Conservation (phyloP, 2,797 vertebrate genomes). For the Heterohyrax brucei region DNA sequence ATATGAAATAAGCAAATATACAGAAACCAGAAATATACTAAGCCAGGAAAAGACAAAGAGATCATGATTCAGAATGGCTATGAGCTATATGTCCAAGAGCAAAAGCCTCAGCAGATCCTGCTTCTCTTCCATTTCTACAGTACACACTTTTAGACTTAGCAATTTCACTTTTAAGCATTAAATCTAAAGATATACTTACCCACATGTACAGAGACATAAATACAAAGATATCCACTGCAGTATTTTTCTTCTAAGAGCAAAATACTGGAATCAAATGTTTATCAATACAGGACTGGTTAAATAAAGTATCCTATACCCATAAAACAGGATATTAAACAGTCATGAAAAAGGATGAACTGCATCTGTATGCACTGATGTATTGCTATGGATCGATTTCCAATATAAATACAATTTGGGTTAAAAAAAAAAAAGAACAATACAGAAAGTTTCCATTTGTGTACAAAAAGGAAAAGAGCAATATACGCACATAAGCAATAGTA, state of each 20-base stretch:
- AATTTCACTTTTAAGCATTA: slow-evolving; percentile 67
- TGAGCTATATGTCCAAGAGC: too few species aligned
- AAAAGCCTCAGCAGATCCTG: too few species aligned
- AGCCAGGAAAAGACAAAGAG: too few species aligned
- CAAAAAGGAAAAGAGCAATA: background rate
- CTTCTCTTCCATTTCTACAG: slow-evolving; percentile 46
- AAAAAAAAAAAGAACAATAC: slow-evolving; percentile 71
- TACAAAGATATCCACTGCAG: slow-evolving; percentile 51
- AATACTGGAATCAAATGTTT: slow-evolving; percentile 65
- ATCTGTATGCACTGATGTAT: background rate
- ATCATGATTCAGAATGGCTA: too few species aligned
- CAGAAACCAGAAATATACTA: background rate
- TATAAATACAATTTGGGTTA: slow-evolving; percentile 8
- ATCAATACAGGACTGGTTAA: slow-evolving; percentile 52
- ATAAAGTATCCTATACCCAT: slow-evolving; percentile 61
- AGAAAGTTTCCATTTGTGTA: background rate
- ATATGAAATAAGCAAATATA: background rate
- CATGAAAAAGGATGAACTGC: slow-evolving; percentile 67
- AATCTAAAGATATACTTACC: slow-evolving; percentile 55
- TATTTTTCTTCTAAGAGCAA: slow-evolving; percentile 67
- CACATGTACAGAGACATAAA: slow-evolving; percentile 62
- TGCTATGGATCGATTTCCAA: slow-evolving; percentile 28
- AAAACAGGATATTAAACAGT: slow-evolving; percentile 57
- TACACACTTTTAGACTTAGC: slow-evolving; percentile 39
- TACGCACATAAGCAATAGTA: slow-evolving; percentile 60